Evolutionary conservation across 2,888 invertebrate species (phyloP), one percentile per base, ranked within the genome.

Genomic region (Cheilosia scutellata): DNA sequence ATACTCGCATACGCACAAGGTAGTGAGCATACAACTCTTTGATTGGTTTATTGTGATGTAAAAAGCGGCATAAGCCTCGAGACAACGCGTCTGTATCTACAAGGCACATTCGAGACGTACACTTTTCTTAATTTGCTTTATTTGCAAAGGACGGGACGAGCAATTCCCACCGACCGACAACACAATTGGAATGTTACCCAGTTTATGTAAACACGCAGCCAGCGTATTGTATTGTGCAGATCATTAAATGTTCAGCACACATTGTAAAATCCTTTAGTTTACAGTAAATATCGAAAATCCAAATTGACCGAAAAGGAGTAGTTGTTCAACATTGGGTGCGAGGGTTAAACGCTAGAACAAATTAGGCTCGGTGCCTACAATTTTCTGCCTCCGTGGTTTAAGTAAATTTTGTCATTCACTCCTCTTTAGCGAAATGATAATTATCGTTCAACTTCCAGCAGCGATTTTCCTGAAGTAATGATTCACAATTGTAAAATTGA

Each of bases 81-180:
- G 55, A 65, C 74, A 20, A 25, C 16, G 74, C 53, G 42, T 31
- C 51, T 42, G 20, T 40, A 51, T 51, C n/a, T 29, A 4, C 5
- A 27, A 55, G 7, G 37, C 20, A 33, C 33, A 33, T 5, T 20
- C 51, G 31, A 7, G 40, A 25, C 33, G 57, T n/a, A 27, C 20
- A 27, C 20, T 42, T 16, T 44, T 9, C 25, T 16, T 33, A n/a
- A 13, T 25, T 44, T 37, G 33, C 29, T 33, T 58, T 87, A 79
- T 87, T 87, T 87, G 83, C 80, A 87, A 87, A 87, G 87, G 87
- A 87, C 87, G 65, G 87, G 87, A 87, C 87, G 65, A 83, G 51
- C 62, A 49, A 70, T 87, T 72, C 78, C 47, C 82, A 86, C 47
- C 63, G 27, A n/a, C 16, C 31, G 11, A 29, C 58, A 60, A 58